phyloP scores from a whole-genome alignment of 2,888 invertebrate species.

The Eristalis arbustorum region DNA sequence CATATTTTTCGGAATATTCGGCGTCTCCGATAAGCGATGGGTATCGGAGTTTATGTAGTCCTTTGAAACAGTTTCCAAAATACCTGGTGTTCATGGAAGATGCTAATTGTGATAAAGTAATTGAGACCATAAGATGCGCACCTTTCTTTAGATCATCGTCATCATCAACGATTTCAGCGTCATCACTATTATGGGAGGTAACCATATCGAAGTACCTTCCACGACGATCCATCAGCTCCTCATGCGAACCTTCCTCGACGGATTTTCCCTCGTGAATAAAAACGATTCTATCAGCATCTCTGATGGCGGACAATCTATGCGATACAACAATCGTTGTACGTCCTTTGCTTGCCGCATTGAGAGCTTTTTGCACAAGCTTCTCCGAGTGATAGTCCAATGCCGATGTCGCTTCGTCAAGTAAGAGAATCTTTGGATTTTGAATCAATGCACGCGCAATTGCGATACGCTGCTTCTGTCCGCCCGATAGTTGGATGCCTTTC shows the following conservation, averaged over 20 bases:
- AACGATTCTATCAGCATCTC: constrained; percentile 85
- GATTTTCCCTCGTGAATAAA: constrained; percentile 86
- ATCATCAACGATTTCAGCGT: constrained; percentile 57
- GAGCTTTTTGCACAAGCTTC: constrained; percentile 88
- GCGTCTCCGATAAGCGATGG: constrained; percentile 49
- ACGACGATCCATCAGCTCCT: constrained; percentile 83
- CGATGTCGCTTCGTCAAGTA: constrained; percentile 91
- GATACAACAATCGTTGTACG: constrained; percentile 88
- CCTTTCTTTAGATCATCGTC: constrained; percentile 34
- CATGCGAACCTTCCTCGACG: constrained; percentile 87
- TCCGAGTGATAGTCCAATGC: constrained; percentile 91
- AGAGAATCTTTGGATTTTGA: constrained; percentile 86
- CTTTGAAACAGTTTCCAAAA: constrained; percentile 14
- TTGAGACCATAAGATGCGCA: neutral
- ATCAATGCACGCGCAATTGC: constrained; percentile 91
- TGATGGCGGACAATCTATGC: constrained; percentile 86
- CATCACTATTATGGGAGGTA: constrained; percentile 75
- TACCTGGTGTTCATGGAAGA: constrained; percentile 1
- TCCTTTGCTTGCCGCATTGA: constrained; percentile 88
- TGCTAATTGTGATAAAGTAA: neutral
- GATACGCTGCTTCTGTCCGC: constrained; percentile 91
- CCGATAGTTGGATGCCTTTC: constrained; percentile 88
- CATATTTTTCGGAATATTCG: neutral
- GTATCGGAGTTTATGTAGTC: constrained; percentile 45
- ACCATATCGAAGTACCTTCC: constrained; percentile 86